These are phyloP conservation scores for Leptatherina wallacei DNA, from an alignment of 2,797 vertebrate species.

Conservation along the genomic window DNA sequence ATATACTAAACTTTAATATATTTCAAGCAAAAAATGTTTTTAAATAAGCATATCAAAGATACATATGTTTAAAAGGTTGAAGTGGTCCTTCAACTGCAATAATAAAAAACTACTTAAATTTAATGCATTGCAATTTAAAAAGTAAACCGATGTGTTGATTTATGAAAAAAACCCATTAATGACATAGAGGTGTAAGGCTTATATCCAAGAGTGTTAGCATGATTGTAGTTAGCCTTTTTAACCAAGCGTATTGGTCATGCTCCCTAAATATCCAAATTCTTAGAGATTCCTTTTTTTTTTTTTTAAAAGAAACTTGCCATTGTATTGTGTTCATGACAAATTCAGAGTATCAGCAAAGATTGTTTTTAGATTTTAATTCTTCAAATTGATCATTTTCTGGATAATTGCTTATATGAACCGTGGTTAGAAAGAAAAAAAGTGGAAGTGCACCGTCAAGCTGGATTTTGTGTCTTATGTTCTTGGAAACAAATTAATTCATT, in stretches of 20 bases:
- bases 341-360: background rate
- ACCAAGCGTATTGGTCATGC: background rate
- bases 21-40: no score
- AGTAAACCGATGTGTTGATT: no score
- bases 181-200: no score
- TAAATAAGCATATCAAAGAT: no score
- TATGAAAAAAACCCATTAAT: no score
- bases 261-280: background rate
- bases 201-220: no score
- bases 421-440: background rate
- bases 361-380: background rate
- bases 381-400: background rate
- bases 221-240: no score
- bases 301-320: background rate
- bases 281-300: background rate
- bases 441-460: background rate
- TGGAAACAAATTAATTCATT: constrained; percentile 43
- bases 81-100: no score
- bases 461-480: constrained; percentile 26
- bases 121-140: no score
- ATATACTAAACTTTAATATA: no score
- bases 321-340: background rate
- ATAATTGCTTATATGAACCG: background rate
- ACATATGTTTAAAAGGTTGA: no score
- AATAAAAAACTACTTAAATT: no score